Conservation (phyloP, 1,140 invertebrate genomes). For the Cotesia typhae region DNA sequence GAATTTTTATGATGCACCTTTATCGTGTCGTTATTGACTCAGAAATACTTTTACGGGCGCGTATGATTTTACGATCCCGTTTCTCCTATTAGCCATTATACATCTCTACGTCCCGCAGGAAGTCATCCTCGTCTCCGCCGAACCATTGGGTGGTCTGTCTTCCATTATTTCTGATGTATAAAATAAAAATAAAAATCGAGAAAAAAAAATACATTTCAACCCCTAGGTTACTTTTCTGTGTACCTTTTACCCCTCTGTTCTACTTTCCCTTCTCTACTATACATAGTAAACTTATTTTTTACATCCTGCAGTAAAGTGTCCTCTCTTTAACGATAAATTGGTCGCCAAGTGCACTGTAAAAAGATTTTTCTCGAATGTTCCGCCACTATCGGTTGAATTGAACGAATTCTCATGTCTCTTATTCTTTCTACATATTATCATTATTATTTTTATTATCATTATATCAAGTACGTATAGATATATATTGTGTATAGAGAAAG, state of each 20-base stretch:
- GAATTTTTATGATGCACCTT: conserved; percentile 43
- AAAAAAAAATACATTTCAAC: no score
- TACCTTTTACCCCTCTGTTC: not conserved
- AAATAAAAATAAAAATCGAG: not conserved
- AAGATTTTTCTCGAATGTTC: conserved; percentile 23
- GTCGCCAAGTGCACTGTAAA: conserved; percentile 12
- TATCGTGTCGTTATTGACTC: conserved; percentile 46
- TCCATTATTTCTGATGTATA: conserved; percentile 21
- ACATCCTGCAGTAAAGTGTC: conserved; percentile 18
- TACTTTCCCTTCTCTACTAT: not conserved
- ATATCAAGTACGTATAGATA: not conserved
- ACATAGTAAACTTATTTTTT: not conserved
- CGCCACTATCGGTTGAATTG: not conserved
- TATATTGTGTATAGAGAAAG: not conserved
- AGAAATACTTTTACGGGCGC: conserved; percentile 42
- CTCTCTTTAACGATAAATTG: conserved; percentile 20
- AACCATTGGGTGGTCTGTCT: not conserved
- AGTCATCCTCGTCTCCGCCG: not conserved
- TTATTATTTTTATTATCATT: conserved; percentile 9
- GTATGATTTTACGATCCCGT: conserved; percentile 45
- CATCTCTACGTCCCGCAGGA: conserved; percentile 28
- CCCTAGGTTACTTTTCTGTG: not conserved
- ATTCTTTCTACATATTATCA: not conserved
- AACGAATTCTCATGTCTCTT: not conserved
- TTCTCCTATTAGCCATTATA: conserved; percentile 45